These are phyloP conservation scores for Papilio dardanus DNA, from an alignment of 1,140 invertebrate species.

Conservation along the genomic window DNA sequence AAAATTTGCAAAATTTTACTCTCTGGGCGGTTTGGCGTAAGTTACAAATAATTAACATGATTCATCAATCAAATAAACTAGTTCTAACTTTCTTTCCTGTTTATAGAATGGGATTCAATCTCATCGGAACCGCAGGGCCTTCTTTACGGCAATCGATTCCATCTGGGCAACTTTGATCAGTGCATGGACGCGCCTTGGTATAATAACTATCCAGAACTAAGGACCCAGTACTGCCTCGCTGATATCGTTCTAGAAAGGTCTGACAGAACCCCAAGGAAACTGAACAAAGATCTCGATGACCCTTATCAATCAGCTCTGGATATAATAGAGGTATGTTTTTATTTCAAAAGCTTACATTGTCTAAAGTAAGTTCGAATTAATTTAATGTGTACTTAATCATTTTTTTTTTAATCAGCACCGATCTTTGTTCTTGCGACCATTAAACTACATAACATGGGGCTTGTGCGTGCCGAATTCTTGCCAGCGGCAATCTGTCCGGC, in stretches of 20 bases:
- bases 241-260: slow-evolving; percentile 70
- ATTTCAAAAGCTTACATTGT: background rate
- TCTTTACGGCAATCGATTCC: slow-evolving; percentile 82
- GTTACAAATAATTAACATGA: slow-evolving; percentile 39
- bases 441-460: slow-evolving; percentile 81
- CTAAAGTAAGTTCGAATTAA: too few relatives aligned
- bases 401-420: slow-evolving; percentile 56
- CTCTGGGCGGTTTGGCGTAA: slow-evolving; percentile 76
- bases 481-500: slow-evolving; percentile 71
- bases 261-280: slow-evolving; percentile 63
- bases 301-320: slow-evolving; percentile 80
- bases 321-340: slow-evolving; percentile 81
- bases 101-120: slow-evolving; percentile 84
- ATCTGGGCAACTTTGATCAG: slow-evolving; percentile 86
- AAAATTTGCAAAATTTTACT: slow-evolving; percentile 69
- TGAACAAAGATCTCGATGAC: slow-evolving; percentile 63
- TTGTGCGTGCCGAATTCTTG: slow-evolving; percentile 83
- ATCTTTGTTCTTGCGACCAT: slow-evolving; percentile 63
- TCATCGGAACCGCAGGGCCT: slow-evolving; percentile 84
- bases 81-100: background rate
- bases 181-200: slow-evolving; percentile 78
- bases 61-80: background rate
- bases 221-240: slow-evolving; percentile 82
- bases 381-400: too few relatives aligned
- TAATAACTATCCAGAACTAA: slow-evolving; percentile 73